These are phyloP conservation scores for Oligia strigilis DNA, from an alignment of 2,888 invertebrate genomes.

Conservation along the genomic window DNA sequence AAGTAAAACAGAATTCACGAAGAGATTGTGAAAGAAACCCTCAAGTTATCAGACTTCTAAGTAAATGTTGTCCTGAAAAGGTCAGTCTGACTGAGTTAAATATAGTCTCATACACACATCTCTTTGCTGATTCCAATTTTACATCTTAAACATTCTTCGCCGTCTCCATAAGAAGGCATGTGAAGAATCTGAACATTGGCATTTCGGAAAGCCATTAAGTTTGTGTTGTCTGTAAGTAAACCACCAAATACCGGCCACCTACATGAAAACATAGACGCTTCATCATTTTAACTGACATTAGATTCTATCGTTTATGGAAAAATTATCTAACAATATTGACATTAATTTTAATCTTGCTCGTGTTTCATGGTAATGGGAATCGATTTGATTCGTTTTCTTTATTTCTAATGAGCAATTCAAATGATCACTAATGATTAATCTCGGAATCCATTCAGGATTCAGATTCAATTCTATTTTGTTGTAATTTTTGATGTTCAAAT, in stretches of 20 bases:
- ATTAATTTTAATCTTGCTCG: not conserved
- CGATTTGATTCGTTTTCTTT: not conserved
- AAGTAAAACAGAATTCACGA: not conserved
- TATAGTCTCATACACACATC: conserved; percentile 13
- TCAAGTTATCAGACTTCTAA: not conserved
- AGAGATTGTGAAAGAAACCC: too few relatives aligned
- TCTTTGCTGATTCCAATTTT: conserved; percentile 34
- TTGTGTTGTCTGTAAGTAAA: not conserved
- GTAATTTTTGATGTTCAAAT: too few relatives aligned
- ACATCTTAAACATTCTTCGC: conserved; percentile 37
- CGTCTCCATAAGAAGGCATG: conserved; percentile 32
- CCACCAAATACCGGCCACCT: conserved; percentile 20
- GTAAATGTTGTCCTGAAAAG: not conserved
- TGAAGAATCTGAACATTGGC: conserved; percentile 11
- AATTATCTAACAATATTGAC: not conserved
- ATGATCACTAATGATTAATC: not conserved
- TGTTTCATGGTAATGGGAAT: conserved; percentile 4
- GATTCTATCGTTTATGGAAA: conserved; percentile 32
- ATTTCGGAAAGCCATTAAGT: conserved; percentile 15
- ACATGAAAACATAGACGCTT: conserved; percentile 22
- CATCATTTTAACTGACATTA: conserved; percentile 20
- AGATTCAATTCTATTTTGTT: too few relatives aligned
- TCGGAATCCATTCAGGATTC: not conserved
- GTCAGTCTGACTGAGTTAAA: not conserved
- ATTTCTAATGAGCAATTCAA: not conserved